phyloP scores from a whole-genome alignment of 2,888 invertebrate genomes.

The Muscina levida region DNA sequence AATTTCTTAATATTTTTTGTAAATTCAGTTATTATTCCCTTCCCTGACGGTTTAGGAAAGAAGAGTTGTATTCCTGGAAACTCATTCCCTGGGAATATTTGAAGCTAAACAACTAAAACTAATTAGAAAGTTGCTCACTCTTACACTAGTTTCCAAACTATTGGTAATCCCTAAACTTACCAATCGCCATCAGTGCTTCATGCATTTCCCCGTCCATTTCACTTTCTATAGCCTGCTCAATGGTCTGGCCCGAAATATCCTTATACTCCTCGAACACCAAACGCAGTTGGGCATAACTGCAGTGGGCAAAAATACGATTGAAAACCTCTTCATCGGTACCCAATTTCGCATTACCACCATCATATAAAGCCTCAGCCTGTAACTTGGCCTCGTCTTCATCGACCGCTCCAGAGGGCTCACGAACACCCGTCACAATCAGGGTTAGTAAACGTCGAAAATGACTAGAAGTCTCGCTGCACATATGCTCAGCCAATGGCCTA shows the following conservation, averaged over 20 bases:
- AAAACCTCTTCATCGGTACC: constrained; percentile 87
- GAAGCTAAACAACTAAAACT: no score
- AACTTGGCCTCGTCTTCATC: constrained; percentile 84
- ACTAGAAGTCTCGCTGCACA: constrained; percentile 88
- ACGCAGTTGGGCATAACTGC: constrained; percentile 86
- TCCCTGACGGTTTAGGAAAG: no score
- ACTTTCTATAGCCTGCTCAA: constrained; percentile 85
- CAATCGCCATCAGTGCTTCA: constrained; percentile 84
- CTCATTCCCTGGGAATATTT: no score
- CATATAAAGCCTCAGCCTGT: constrained; percentile 85
- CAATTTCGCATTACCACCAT: constrained; percentile 85
- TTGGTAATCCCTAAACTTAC: constrained; percentile 75
- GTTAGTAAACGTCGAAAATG: constrained; percentile 88
- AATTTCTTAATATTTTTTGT: no score
- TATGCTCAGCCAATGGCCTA: constrained; percentile 85
- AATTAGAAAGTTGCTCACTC: no score
- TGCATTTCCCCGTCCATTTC: constrained; percentile 84
- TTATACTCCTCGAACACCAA: constrained; percentile 87
- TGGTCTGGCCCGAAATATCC: constrained; percentile 84
- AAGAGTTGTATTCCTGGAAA: no score
- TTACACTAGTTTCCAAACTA: no score
- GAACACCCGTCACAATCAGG: constrained; percentile 84
- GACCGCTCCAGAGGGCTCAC: constrained; percentile 83
- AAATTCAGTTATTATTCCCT: no score
- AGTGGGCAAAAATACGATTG: constrained; percentile 85